A percentile compares a stretch with the other conserved stretches of the same genome.
Evolutionary conservation across 2,113 vertebrate genomes (phyloP).

Genomic region (Ceyx melanurus): DNA sequence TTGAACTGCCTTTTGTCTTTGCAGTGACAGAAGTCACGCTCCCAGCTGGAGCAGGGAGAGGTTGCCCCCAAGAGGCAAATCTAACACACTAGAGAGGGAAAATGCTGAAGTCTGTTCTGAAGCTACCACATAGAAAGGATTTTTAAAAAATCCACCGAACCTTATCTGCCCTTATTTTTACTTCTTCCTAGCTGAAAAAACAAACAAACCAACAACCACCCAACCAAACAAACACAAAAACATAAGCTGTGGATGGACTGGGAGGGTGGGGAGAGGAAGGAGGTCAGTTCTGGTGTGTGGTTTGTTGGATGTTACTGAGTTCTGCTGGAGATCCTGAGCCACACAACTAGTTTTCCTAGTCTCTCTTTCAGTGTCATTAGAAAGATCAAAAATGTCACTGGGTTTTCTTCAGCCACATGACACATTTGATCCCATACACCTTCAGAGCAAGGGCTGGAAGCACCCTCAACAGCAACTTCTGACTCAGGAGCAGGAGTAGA

Average conservation of each 20-base stretch:
- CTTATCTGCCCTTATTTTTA: background rate
- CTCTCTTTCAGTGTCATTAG: background rate
- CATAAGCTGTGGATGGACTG: background rate
- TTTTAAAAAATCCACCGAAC: background rate
- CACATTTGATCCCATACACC: background rate
- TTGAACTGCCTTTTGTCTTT: background rate
- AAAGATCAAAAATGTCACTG: slow-evolving; percentile 25
- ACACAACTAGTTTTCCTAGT: background rate
- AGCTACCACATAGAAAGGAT: background rate
- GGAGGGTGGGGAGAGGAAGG: background rate
- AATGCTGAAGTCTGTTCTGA: background rate
- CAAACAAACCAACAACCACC: background rate
- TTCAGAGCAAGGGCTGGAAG: background rate
- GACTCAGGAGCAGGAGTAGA: background rate
- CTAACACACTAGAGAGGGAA: background rate
- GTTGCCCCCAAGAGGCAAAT: slow-evolving; percentile 63
- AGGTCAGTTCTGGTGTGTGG: background rate
- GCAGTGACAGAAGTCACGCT: background rate
- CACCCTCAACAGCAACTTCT: background rate
- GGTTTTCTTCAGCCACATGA: background rate
- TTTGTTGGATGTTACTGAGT: background rate
- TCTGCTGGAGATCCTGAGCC: background rate
- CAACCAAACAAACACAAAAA: too few species aligned
- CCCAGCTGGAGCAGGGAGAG: background rate
- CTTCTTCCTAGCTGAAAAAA: background rate